Conservation (phyloP, 1,140 invertebrate genomes). For the Gerris buenoi region DNA sequence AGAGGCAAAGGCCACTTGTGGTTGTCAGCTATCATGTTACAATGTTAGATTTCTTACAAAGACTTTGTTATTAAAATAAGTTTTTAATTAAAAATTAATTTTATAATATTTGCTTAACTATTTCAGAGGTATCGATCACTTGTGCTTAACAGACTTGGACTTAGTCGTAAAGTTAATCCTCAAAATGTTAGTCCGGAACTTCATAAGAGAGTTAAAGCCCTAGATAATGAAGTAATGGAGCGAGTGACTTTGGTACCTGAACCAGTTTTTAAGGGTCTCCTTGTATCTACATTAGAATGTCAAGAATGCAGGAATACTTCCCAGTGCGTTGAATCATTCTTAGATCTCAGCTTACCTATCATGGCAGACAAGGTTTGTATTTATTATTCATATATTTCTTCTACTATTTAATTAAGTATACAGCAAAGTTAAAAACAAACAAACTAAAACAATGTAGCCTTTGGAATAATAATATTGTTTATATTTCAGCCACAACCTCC, state of each 20-base stretch:
- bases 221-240: slow-evolving; percentile 20
- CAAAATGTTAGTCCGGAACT: slow-evolving; percentile 54
- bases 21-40: too few species aligned
- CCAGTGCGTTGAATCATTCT: slow-evolving; percentile 75
- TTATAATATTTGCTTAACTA: slow-evolving; percentile 10
- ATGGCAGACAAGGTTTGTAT: slow-evolving; percentile 41
- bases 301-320: slow-evolving; percentile 74
- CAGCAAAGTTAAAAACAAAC: too few species aligned
- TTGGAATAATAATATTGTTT: too few species aligned
- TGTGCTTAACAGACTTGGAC: slow-evolving; percentile 53
- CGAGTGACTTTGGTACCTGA: slow-evolving; percentile 29
- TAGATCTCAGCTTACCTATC: slow-evolving; percentile 85
- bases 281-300: slow-evolving; percentile 79
- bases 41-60: too few species aligned
- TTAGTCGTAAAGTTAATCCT: slow-evolving; percentile 47
- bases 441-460: too few species aligned
- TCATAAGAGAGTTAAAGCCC: slow-evolving; percentile 49
- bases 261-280: slow-evolving; percentile 63
- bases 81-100: too few species aligned
- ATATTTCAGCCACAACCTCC: slow-evolving; percentile 10
- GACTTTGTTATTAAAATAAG: too few species aligned
- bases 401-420: neutral
- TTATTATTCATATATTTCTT: slow-evolving; percentile 3
- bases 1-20: too few species aligned
- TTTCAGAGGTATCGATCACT: slow-evolving; percentile 57